These are phyloP conservation scores for Microchrysa polita DNA, from an alignment of 2,888 invertebrate species.

Conservation along the genomic window DNA sequence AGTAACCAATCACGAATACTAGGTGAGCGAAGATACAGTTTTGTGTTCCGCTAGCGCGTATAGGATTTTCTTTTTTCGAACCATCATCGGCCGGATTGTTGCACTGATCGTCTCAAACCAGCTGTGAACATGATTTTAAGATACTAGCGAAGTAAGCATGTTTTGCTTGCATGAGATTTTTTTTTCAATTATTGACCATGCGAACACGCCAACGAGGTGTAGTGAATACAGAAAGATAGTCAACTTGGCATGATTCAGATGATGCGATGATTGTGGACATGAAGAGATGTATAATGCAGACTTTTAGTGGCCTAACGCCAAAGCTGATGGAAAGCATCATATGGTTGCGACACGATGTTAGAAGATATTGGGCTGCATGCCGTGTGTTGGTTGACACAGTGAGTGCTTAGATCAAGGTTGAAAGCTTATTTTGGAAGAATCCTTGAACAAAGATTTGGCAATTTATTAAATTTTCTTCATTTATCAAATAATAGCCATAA, in stretches of 20 bases:
- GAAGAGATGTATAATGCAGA: conserved; percentile 4
- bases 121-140: conserved; percentile 12
- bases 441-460: too few relatives aligned
- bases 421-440: too few relatives aligned
- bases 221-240: neutral
- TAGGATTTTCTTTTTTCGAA: conserved; percentile 35
- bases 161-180: conserved; percentile 1
- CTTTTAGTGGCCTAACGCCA: neutral
- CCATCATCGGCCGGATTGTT: conserved; percentile 24
- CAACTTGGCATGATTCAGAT: neutral
- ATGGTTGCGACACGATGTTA: too few relatives aligned
- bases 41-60: conserved; percentile 47
- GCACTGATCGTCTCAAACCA: conserved; percentile 15
- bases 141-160: too few relatives aligned
- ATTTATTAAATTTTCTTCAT: too few relatives aligned
- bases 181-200: conserved; percentile 34
- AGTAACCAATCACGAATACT: conserved; percentile 62
- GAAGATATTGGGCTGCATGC: too few relatives aligned
- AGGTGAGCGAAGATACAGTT: conserved; percentile 46
- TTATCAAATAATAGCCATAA: too few relatives aligned
- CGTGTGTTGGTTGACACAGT: too few relatives aligned
- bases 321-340: too few relatives aligned
- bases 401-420: too few relatives aligned
- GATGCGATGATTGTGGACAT: conserved; percentile 5
- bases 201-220: conserved; percentile 5